phyloP scores from a whole-genome alignment of 2,797 vertebrate species.

The Spatula versicolor region DNA sequence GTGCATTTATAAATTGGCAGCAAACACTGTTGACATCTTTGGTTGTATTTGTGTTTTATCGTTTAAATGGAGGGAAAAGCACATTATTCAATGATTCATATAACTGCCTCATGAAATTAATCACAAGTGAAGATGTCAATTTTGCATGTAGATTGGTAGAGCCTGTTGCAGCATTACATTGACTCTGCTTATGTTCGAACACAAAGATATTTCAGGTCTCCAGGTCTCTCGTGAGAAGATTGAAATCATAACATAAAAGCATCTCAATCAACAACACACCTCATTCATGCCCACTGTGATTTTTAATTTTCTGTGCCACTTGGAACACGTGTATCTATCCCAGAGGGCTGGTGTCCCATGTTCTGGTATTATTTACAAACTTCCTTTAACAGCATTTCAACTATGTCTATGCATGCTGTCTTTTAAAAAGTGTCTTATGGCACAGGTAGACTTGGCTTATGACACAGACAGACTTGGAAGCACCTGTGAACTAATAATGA shows the following conservation, averaged over 20 bases:
- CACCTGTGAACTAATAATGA: not conserved
- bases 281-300: not conserved
- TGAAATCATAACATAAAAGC: not conserved
- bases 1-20: not conserved
- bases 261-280: not conserved
- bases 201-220: not conserved
- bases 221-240: not conserved
- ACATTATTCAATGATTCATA: too few relatives aligned
- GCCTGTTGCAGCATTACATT: not conserved
- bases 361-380: not conserved
- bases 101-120: not conserved
- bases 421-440: not conserved
- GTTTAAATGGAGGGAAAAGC: not conserved
- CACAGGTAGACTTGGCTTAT: not conserved
- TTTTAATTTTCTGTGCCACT: not conserved
- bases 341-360: not conserved
- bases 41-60: not conserved
- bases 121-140: not conserved
- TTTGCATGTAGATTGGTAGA: not conserved
- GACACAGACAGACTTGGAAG: rapidly evolving
- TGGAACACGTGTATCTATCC: not conserved
- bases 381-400: not conserved
- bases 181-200: not conserved
- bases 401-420: not conserved
- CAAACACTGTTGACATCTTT: not conserved